These are phyloP conservation scores for Arbacia lixula DNA, from an alignment of 53 echinoderm and acorn worm genomes.

Conservation along the genomic window DNA sequence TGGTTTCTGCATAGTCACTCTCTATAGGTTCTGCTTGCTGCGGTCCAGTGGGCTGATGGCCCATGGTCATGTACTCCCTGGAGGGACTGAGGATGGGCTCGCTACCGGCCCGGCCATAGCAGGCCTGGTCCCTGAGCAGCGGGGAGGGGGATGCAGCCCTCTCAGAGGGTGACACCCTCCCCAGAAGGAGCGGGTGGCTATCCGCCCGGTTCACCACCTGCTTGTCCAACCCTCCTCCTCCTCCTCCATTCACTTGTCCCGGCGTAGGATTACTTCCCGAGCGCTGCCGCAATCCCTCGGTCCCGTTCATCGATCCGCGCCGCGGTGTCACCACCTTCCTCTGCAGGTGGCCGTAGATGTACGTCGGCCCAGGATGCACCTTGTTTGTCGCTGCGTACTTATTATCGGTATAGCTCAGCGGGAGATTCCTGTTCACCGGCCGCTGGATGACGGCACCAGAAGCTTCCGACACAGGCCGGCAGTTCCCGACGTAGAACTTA, in stretches of 20 bases:
- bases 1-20: constrained; percentile 68
- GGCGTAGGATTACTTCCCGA: constrained; percentile 88
- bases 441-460: constrained; percentile 83
- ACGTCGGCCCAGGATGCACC: constrained; percentile 53
- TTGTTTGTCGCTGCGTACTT: constrained; percentile 87
- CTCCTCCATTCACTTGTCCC: constrained; percentile 23
- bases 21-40: constrained; percentile 45
- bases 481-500: constrained; percentile 81
- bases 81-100: constrained; percentile 86
- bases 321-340: constrained; percentile 84
- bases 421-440: constrained; percentile 89
- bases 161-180: constrained; percentile 35
- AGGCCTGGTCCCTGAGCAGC: constrained; percentile 45
- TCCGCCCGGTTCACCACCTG: constrained; percentile 67
- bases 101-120: constrained; percentile 74
- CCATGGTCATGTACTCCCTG: constrained; percentile 35
- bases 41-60: too few species aligned
- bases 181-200: constrained; percentile 87
- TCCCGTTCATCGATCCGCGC: constrained; percentile 52
- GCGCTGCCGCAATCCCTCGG: constrained; percentile 68
- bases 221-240: constrained; percentile 26
- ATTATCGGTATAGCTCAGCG: constrained; percentile 91
- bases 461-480: constrained; percentile 76
- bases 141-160: constrained; percentile 7
- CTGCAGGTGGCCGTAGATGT: constrained; percentile 68